These are phyloP conservation scores for Propithecus coquereli DNA, from an alignment of 2,113 vertebrate species.

Conservation along the genomic window DNA sequence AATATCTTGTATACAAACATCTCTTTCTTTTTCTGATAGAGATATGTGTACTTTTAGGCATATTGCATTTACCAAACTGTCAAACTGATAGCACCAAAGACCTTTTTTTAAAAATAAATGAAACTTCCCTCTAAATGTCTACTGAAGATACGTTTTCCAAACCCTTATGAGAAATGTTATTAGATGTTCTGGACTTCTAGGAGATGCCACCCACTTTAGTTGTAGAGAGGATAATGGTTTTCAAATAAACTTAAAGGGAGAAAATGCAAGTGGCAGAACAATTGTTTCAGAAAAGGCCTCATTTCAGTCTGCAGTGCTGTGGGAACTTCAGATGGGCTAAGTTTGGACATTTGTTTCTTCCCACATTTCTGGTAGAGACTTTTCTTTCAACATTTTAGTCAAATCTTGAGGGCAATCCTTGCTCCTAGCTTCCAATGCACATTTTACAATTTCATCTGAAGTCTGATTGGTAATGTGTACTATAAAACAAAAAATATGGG, in stretches of 20 bases:
- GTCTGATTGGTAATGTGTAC: neutral
- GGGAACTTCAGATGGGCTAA: neutral
- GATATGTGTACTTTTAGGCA: neutral
- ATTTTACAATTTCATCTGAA: neutral
- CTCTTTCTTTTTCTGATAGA: neutral
- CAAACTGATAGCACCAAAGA: neutral
- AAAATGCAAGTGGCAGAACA: neutral
- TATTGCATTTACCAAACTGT: neutral
- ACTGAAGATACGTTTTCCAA: neutral
- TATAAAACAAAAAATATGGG: neutral
- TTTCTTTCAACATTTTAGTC: neutral
- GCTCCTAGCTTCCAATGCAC: neutral
- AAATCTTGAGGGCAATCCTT: neutral
- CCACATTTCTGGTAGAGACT: neutral
- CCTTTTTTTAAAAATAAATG: neutral
- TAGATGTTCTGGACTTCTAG: neutral
- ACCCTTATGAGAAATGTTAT: neutral
- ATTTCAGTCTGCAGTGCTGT: neutral
- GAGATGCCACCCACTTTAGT: neutral
- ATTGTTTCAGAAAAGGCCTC: neutral
- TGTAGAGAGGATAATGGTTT: neutral
- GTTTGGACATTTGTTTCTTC: neutral
- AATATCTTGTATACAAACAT: neutral
- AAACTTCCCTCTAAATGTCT: neutral
- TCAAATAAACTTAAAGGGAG: neutral